Percentiles rank a stretch among this genome's conserved stretches.
Evolutionary conservation across 1,140 invertebrate species (phyloP).

Genomic region (Euschistus heros): DNA sequence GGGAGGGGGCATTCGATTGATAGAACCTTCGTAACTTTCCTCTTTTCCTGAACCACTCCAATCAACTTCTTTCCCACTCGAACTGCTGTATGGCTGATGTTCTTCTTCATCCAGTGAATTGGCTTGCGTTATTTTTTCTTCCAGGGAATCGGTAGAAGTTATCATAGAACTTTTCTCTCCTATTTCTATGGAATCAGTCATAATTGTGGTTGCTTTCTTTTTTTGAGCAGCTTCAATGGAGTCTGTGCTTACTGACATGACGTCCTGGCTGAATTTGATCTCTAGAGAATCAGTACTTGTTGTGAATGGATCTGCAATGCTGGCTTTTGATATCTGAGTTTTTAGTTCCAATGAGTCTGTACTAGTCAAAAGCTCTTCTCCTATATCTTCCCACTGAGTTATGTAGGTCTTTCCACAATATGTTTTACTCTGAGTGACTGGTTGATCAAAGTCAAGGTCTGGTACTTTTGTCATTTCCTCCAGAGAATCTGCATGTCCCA

Average conservation of each 20-base stretch:
- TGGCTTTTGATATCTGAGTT: conserved; percentile 27
- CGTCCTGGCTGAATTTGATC: conserved; percentile 37
- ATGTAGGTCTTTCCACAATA: conserved; percentile 30
- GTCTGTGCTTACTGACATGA: conserved; percentile 51
- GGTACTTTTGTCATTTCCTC: conserved; percentile 41
- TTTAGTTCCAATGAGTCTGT: conserved; percentile 37
- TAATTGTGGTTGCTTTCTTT: conserved; percentile 33
- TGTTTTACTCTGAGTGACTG: conserved; percentile 28
- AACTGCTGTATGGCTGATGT: conserved; percentile 35
- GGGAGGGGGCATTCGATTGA: conserved; percentile 36
- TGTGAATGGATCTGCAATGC: conserved; percentile 29
- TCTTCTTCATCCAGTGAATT: conserved; percentile 42
- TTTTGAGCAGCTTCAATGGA: conserved; percentile 43
- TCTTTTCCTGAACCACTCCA: conserved; percentile 36
- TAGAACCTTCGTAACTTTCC: conserved; percentile 32
- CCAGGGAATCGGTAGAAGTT: conserved; percentile 31
- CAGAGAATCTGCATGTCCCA: conserved; percentile 39
- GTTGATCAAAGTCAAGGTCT: conserved; percentile 39
- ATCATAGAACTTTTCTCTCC: conserved; percentile 36
- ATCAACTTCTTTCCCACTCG: conserved; percentile 37
- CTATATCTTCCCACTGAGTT: conserved; percentile 29
- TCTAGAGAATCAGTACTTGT: conserved; percentile 49
- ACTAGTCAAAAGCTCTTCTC: conserved; percentile 35
- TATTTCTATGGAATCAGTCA: conserved; percentile 42
- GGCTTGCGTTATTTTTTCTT: conserved; percentile 33